phyloP scores from a whole-genome alignment of 2,888 invertebrate species.

The Drosophila kanekoi region DNA sequence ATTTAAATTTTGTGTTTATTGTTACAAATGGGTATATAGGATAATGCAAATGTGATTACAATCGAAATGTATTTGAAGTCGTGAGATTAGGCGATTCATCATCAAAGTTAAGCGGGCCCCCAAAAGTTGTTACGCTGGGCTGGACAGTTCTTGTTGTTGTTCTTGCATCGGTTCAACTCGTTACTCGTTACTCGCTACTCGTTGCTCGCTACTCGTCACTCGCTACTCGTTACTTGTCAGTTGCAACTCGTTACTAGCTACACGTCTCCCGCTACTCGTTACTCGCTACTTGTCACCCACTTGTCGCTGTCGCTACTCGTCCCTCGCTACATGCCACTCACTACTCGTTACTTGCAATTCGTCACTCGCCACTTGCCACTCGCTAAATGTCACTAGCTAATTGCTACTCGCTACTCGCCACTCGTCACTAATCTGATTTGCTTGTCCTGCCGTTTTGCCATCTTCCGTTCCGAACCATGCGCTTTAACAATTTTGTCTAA shows the following conservation, averaged over 20 bases:
- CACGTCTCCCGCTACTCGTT: not conserved
- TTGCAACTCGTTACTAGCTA: not conserved
- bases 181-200: not conserved
- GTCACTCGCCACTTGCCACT: not conserved
- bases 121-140: not conserved
- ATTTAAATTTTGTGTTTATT: conserved; percentile 35
- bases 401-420: not conserved
- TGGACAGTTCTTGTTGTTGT: not conserved
- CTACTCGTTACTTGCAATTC: not conserved
- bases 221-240: not conserved
- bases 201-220: conserved; percentile 10
- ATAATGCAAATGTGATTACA: conserved; percentile 49
- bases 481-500: conserved; percentile 12
- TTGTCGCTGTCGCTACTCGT: not conserved
- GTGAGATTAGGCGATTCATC: conserved; percentile 9
- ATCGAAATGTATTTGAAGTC: conserved; percentile 36
- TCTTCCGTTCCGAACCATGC: conserved; percentile 1
- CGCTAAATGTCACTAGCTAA: not conserved
- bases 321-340: not conserved
- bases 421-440: conserved; percentile 1
- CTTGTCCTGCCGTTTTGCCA: not conserved
- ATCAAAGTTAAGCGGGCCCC: not conserved
- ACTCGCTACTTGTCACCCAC: not conserved
- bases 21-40: conserved; percentile 45
- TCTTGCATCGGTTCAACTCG: not conserved